Base-by-base conservation (phyloP, 2,797 vertebrate species). In the Acipenser transmontanus region DNA sequence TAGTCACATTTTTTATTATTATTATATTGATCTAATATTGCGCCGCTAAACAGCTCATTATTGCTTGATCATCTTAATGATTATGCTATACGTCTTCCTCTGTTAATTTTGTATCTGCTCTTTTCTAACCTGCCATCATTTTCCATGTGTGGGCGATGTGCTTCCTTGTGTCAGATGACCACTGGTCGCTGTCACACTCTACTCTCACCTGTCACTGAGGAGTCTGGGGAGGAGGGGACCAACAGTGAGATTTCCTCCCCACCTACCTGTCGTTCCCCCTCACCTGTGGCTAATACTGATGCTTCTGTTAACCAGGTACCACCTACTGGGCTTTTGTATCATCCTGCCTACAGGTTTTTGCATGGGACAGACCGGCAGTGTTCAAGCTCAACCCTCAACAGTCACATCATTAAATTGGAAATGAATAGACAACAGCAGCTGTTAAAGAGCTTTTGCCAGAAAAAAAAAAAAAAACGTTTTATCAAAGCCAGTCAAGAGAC, bases 211-310 rank as follows among this genome's bases (percentile, higher is more conserved):
- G 97, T 99, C 85, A 97, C 95, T 66, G 97, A 98, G 84, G 97
- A 99, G 84, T 99, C 97, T 84, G 97, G 96, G 91, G 97, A 98
- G 90, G 96, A 98, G 89, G 96, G 95, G 81, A 98, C 93, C 89
- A 98, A 92, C 95, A 98, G 96, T 82, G 97, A 98, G 87, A 91
- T 99, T 78, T 98, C 95, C 85, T 98, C 97, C 89, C 96, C 97
- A 78, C 94, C 92, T 71, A 90, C 91, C 83, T 98, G 96, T 88
- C 93, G 96, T 81, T 98, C 97, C 78, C 97, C 97, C 81, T 98
- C 97, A 82, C 97, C 95, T 60, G 95, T 93, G 91, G 92, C 93
- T 92, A 93, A 94, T 74, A 82, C 92, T 87, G 97, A 98, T 65
- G 81, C 93, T 84, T 88, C 93, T 88, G 86, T 94, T 88, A 94